Base-by-base conservation (phyloP, 2,113 vertebrate genomes). In the Malurus elegans region DNA sequence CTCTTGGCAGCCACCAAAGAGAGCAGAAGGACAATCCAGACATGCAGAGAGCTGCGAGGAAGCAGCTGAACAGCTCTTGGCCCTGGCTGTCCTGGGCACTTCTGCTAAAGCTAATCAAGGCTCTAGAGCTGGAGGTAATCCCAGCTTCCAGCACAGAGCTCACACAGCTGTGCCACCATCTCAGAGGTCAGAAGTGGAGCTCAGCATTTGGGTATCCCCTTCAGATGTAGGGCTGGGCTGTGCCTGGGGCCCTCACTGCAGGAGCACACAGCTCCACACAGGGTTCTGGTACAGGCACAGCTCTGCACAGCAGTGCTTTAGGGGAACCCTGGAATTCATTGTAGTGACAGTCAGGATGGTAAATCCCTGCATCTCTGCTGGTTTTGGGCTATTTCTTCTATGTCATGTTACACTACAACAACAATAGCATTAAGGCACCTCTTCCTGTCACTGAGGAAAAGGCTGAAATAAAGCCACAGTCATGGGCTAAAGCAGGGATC, bases 151-250 rank as follows among this genome's bases (percentile, higher is more conserved):
- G 34, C 20, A 21, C 0, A 1, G 31, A 24, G 32, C 34, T 60
- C 38, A 4, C 4, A 2, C 24, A 65, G 66, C 53, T 44, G 26
- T 26, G 72, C 58, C 38, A 12, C 9, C 38, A 40, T 31, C 32
- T 4, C 1, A 11, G 40, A 11, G 82, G n/a, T 26, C 66, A 23
- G 54, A 24, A 14, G 9, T 2, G 10, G 38, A 32, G 53, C 53
- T 53, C 47, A 44, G 45, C 5, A 3, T 6, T 19, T n/a, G 36
- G 18, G 26, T 0, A 8, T 34, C 5, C 45, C 53, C 31, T 36
- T 17, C 1, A 10, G 16, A 32, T 3, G 18, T 1, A 4, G 56
- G 16, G 73, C 38, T 58, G 56, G 2, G 0, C n/a, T 18, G 38
- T 56, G 45, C 15, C 25, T 34, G 60, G 45, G 66, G 17, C 10